These are phyloP conservation scores for Solea senegalensis DNA, from an alignment of 2,113 vertebrate genomes.

Conservation along the genomic window DNA sequence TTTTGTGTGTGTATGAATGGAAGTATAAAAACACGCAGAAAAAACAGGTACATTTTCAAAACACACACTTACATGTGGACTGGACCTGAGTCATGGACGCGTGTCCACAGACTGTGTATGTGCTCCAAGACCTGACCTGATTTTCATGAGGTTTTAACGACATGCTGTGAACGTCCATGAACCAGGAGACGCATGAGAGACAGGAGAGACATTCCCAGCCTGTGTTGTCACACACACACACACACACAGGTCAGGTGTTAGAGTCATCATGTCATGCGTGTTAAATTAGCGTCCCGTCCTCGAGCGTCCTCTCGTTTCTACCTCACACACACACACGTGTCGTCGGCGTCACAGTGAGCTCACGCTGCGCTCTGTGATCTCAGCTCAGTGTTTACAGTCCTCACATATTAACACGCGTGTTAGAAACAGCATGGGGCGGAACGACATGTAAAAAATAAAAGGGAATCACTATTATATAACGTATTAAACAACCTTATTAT, in stretches of 20 bases:
- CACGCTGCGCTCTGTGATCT: constrained; percentile 64
- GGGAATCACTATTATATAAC: no score
- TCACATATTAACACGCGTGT: constrained; percentile 78
- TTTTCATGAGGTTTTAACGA: constrained; percentile 45
- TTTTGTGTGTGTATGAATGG: no score
- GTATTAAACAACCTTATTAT: no score
- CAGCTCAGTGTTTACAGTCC: constrained; percentile 76
- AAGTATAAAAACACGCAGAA: no score
- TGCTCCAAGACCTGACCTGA: not conserved
- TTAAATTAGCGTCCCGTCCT: constrained; percentile 32
- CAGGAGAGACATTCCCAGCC: not conserved
- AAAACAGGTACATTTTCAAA: no score
- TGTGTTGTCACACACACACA: constrained; percentile 4
- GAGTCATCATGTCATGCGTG: constrained; percentile 25
- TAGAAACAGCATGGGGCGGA: constrained; percentile 75
- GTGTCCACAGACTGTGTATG: no score
- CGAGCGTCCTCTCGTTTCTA: constrained; percentile 40
- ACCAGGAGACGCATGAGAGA: constrained; percentile 19
- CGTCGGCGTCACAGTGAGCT: constrained; percentile 25
- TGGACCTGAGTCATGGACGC: not conserved
- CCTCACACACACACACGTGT: no score
- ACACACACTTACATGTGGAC: not conserved
- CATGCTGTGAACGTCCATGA: constrained; percentile 26
- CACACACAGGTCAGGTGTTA: constrained; percentile 25
- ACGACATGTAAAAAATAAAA: not conserved